Conservation (phyloP, 2,113 vertebrate genomes). For the Colius striatus region DNA sequence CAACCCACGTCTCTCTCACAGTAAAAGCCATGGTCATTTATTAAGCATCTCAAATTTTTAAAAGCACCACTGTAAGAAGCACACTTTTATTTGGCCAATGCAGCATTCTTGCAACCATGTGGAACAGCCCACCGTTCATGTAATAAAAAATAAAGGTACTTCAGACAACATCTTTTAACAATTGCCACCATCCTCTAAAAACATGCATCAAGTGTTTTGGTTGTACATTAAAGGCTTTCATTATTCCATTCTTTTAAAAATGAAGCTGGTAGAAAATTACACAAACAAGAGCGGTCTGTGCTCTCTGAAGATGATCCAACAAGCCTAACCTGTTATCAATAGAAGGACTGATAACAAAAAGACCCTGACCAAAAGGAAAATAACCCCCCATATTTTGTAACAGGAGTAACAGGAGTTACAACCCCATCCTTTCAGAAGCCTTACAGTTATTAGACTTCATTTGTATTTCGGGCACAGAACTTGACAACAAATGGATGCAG, state of each 20-base stretch:
- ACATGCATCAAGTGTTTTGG: accelerated
- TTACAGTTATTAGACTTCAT: not conserved
- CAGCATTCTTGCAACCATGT: not conserved
- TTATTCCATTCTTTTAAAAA: not conserved
- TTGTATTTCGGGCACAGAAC: not conserved
- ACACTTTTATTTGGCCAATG: not conserved
- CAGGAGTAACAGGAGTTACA: not conserved
- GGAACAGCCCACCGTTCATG: not conserved
- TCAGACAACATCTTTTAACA: not conserved
- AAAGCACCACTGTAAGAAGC: not conserved
- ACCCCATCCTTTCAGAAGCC: not conserved
- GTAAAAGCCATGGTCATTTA: not conserved
- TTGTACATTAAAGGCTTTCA: not conserved
- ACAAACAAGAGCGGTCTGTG: not conserved
- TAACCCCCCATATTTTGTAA: not conserved
- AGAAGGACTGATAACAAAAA: not conserved
- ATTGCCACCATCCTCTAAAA: not conserved
- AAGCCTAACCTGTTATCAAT: not conserved
- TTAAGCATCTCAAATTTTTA: not conserved
- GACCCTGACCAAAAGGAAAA: not conserved
- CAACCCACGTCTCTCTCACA: not conserved
- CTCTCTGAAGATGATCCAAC: not conserved
- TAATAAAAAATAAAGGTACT: not conserved
- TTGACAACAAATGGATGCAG: not conserved
- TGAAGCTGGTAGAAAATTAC: not conserved